Conservation (phyloP, 2,113 vertebrate genomes). For the Pitta sordida region DNA sequence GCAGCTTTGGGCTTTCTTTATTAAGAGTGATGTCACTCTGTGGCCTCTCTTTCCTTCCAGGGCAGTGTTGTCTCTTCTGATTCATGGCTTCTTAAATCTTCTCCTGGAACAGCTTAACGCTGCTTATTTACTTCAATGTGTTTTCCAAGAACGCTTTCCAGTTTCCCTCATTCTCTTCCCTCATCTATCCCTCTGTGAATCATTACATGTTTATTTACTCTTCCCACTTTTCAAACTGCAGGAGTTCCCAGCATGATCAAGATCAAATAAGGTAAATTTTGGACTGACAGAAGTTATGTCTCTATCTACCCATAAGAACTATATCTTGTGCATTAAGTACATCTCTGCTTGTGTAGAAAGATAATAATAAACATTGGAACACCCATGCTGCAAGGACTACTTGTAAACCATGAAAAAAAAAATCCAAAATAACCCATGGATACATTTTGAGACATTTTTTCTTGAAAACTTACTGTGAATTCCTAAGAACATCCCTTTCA, state of each 20-base stretch:
- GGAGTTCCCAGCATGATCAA: not conserved
- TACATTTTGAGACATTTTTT: not conserved
- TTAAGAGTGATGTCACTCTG: slow-evolving; percentile 40
- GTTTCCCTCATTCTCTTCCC: not conserved
- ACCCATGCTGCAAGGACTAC: not conserved
- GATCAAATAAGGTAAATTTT: not conserved
- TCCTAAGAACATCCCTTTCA: not conserved
- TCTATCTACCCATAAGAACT: not conserved
- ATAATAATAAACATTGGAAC: not conserved
- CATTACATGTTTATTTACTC: not conserved
- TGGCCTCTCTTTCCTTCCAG: slow-evolving; percentile 14
- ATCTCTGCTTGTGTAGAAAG: not conserved
- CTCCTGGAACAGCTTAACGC: not conserved
- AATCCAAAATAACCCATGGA: not conserved
- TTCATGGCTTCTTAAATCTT: slow-evolving; percentile 44
- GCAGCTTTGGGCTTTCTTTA: slow-evolving; percentile 28
- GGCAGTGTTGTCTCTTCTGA: slow-evolving; percentile 17
- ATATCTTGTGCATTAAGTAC: not conserved
- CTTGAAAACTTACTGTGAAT: not conserved
- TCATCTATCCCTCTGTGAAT: not conserved
- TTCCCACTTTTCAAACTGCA: not conserved
- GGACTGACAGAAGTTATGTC: not conserved
- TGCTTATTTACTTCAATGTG: slow-evolving; percentile 2
- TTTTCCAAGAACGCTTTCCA: not conserved
- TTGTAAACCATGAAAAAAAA: not conserved